Percentiles rank a stretch among this genome's conserved stretches.
Conservation (phyloP, 2,888 invertebrate species). For the Andrena marginata region DNA sequence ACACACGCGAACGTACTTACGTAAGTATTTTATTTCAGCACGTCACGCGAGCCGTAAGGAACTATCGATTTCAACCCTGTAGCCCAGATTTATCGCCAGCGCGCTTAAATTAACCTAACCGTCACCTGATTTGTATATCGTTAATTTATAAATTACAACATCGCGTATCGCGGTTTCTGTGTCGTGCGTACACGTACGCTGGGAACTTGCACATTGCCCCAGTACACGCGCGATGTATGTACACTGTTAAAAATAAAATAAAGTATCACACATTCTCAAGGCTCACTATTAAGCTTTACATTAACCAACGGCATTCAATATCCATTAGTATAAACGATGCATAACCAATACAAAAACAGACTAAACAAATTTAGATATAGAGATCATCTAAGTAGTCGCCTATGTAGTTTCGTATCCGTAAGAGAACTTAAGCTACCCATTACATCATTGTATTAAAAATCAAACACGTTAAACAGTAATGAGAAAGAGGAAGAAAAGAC, state of each 20-base stretch:
- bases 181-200: background rate
- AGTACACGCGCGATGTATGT: background rate
- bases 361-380: background rate
- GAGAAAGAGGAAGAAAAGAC: background rate
- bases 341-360: background rate
- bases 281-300: slow-evolving; percentile 4
- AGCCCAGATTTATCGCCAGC: slow-evolving; percentile 28
- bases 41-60: slow-evolving; percentile 43
- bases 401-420: too few relatives aligned
- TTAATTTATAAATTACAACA: slow-evolving; percentile 23
- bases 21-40: slow-evolving; percentile 34
- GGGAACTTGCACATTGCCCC: background rate
- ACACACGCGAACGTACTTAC: slow-evolving; percentile 50
- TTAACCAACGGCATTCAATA: background rate
- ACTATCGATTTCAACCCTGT: slow-evolving; percentile 40
- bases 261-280: background rate
- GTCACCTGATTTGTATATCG: slow-evolving; percentile 22
- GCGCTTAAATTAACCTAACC: slow-evolving; percentile 24
- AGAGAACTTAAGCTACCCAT: too few relatives aligned
- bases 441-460: background rate
- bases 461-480: background rate
- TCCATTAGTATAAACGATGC: background rate
- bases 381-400: background rate
- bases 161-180: background rate
- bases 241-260: background rate